Conservation (phyloP, 2,113 vertebrate genomes). For the Anguilla rostrata region DNA sequence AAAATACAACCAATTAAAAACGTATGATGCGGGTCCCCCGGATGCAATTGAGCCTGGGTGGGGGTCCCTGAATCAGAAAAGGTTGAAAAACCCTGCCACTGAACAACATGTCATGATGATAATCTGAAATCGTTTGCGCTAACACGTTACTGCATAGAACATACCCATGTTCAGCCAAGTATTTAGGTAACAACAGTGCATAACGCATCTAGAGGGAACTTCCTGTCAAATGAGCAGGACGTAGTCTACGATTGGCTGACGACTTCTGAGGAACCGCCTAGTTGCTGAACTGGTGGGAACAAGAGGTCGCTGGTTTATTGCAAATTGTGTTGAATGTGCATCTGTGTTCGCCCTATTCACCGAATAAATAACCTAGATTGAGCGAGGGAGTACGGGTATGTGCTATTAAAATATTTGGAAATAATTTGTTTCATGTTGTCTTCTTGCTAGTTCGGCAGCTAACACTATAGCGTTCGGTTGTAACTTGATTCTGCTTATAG, state of each 20-base stretch:
- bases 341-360: background rate
- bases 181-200: too few relatives aligned
- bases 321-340: background rate
- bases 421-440: background rate
- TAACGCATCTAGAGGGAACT: background rate
- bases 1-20: too few relatives aligned
- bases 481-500: background rate
- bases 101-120: too few relatives aligned
- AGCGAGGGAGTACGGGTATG: background rate
- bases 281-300: background rate
- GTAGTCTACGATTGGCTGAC: background rate
- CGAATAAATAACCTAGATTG: background rate
- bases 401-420: background rate
- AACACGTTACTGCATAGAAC: too few relatives aligned
- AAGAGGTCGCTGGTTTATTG: background rate
- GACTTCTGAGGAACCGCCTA: background rate
- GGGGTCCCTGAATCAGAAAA: too few relatives aligned
- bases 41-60: too few relatives aligned
- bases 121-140: too few relatives aligned
- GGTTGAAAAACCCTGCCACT: too few relatives aligned
- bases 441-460: background rate
- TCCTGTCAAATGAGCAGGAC: background rate
- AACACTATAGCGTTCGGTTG: background rate
- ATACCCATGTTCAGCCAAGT: too few relatives aligned
- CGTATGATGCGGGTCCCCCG: too few relatives aligned